Evolutionary conservation across 2,797 vertebrate genomes (phyloP).

Genomic region (Myiotriccus ornatus): DNA sequence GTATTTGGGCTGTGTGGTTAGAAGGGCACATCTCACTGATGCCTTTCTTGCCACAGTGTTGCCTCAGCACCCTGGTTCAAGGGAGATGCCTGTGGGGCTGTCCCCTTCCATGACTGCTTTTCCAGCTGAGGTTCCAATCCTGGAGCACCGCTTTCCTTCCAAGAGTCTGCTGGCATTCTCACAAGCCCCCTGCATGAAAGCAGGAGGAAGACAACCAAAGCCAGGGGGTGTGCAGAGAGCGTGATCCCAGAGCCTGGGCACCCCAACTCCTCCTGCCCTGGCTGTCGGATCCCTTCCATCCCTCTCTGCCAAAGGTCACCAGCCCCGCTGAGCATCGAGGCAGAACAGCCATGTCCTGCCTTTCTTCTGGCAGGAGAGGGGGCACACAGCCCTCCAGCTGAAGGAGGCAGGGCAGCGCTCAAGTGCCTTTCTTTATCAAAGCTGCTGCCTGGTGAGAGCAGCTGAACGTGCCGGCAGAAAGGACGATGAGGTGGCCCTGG

Average conservation of each 20-base stretch:
- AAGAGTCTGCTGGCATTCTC: background rate
- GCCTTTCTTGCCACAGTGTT: background rate
- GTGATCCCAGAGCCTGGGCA: background rate
- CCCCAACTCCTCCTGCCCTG: background rate
- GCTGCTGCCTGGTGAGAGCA: background rate
- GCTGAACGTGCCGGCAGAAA: background rate
- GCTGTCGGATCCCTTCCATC: background rate
- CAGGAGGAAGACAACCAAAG: background rate
- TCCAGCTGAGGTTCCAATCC: background rate
- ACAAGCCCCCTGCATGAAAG: background rate
- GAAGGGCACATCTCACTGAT: background rate
- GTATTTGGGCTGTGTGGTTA: background rate
- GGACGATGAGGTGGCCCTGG: background rate
- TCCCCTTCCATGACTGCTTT: background rate
- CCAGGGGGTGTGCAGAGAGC: background rate
- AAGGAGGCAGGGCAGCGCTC: background rate
- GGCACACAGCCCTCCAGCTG: background rate
- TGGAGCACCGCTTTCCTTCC: background rate
- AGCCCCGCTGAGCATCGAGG: rapidly evolving
- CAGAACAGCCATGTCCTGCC: background rate
- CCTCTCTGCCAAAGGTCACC: background rate
- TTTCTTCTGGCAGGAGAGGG: background rate
- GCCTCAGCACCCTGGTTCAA: background rate
- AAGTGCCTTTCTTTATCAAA: background rate
- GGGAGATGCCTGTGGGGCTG: background rate